A percentile compares a stretch with the other conserved stretches of the same genome.
phyloP scores from a whole-genome alignment of 2,113 vertebrate genomes.

The Ancistrus triradiatus region DNA sequence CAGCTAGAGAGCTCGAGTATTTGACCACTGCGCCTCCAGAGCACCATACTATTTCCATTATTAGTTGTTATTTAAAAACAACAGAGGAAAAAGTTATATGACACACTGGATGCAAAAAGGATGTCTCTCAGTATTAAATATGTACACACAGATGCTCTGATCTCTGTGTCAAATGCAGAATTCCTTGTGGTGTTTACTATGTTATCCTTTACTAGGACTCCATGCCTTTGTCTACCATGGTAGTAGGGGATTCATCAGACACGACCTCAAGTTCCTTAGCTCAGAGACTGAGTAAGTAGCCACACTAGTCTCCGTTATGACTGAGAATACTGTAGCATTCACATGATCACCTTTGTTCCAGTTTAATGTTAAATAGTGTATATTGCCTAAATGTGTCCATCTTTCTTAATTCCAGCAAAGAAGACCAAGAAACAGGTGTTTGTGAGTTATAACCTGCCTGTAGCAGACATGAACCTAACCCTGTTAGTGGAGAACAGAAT shows the following conservation, averaged over 20 bases:
- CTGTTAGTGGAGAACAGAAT: slow-evolving; percentile 89
- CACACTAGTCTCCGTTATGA: background rate
- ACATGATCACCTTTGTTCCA: background rate
- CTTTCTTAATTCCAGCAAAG: slow-evolving; percentile 77
- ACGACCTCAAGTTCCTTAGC: slow-evolving; percentile 77
- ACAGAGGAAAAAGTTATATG: no score
- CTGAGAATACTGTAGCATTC: background rate
- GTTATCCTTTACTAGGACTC: slow-evolving; percentile 71
- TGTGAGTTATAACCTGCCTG: slow-evolving; percentile 87
- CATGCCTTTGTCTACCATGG: slow-evolving; percentile 77
- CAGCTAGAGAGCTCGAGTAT: no score
- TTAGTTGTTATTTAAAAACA: no score
- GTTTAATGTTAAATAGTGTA: no score
- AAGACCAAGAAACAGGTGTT: slow-evolving; percentile 94
- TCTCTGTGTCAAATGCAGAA: no score
- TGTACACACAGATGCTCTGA: no score
- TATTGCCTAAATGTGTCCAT: slow-evolving; percentile 35
- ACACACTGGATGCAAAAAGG: no score
- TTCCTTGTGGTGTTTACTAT: background rate
- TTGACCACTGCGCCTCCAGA: no score
- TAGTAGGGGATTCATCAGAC: slow-evolving; percentile 84
- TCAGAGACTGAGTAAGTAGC: slow-evolving; percentile 80
- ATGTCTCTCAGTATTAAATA: no score
- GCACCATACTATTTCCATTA: no score
- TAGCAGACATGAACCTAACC: slow-evolving; percentile 74